A percentile compares a stretch with the other conserved stretches of the same genome.
phyloP scores from a whole-genome alignment of 2,888 invertebrate genomes.

The Sepioteuthis lessoniana region DNA sequence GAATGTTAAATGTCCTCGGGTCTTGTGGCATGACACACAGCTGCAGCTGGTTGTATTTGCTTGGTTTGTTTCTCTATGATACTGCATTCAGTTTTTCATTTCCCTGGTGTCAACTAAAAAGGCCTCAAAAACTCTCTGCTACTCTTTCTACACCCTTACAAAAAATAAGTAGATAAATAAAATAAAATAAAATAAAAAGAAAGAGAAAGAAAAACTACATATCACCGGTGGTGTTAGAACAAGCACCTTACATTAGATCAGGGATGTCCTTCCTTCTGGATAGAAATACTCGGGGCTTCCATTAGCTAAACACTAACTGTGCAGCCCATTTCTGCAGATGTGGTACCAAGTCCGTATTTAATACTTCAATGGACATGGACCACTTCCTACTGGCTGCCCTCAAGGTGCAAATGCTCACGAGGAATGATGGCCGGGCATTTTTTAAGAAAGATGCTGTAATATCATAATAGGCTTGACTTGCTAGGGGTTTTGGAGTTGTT shows the following conservation, averaged over 20 bases:
- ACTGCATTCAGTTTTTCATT: neutral
- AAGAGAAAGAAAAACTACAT: neutral
- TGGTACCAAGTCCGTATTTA: neutral
- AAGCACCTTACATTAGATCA: slow-evolving; percentile 2
- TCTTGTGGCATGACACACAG: no score
- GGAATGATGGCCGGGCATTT: neutral
- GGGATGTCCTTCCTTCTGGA: neutral
- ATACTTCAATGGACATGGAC: slow-evolving; percentile 33
- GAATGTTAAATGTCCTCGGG: neutral
- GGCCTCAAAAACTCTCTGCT: neutral
- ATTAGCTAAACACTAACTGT: slow-evolving; percentile 33
- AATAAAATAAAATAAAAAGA: no score
- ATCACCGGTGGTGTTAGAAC: neutral
- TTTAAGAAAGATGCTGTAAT: slow-evolving; percentile 20
- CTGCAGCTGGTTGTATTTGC: neutral
- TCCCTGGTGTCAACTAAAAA: slow-evolving; percentile 33
- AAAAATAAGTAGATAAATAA: neutral
- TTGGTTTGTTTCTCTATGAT: neutral
- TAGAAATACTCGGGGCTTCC: slow-evolving; percentile 20
- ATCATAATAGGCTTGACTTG: slow-evolving; percentile 33
- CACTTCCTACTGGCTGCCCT: slow-evolving; percentile 14
- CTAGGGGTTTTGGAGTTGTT: neutral
- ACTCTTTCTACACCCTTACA: neutral
- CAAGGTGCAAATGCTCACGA: neutral
- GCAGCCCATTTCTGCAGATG: neutral